Evolutionary conservation across 2,888 invertebrate species (phyloP), one percentile per base, ranked within the genome.

Genomic region (Phortica okadai): DNA sequence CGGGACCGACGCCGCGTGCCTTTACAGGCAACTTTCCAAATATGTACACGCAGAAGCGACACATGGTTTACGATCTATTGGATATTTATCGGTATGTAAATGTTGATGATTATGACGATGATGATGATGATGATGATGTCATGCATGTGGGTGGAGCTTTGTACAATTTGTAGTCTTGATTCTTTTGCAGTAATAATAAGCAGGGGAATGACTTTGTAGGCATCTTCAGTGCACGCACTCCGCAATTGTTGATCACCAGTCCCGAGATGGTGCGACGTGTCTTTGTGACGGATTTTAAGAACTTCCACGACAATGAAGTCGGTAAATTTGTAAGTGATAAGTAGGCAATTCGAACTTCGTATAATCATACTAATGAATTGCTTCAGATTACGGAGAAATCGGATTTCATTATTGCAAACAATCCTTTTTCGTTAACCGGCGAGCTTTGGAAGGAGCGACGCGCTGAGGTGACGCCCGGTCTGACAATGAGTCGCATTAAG

Each of bases 401-500:
- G 0, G 93, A 93, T 75, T 92, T 91, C 0, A 81, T 94, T 6
- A 84, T 92, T 7, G 91, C 91, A 1, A 90, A 91, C 67, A 92
- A 93, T 89, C 92, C 93, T 0, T 93, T 94, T 79, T 77, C 89
- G 0, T 79, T 93, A 33, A 91, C 89, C 11, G 92, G 93, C 1
- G 89, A 91, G 14, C 85, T 91, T 79, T 93, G 94, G 93, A 92
- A 92, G 77, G 87, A 89, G 1, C 85, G 92, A 1, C 90, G 94
- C 6, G 86, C 90, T 0, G 92, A 92, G 80, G 80, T 93, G 16
- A 92, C 93, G 0, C 92, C 93, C 0, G 92, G 92, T 1, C 91
- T 94, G 44, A 93, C 93, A 1, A 87, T 90, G 11, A 92, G 91
- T 58, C 92, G 93, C 77, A 92, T 90, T 14, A 93, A 93, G 81